Conservation (phyloP, 2,888 invertebrate genomes). For the Boloria selene region DNA sequence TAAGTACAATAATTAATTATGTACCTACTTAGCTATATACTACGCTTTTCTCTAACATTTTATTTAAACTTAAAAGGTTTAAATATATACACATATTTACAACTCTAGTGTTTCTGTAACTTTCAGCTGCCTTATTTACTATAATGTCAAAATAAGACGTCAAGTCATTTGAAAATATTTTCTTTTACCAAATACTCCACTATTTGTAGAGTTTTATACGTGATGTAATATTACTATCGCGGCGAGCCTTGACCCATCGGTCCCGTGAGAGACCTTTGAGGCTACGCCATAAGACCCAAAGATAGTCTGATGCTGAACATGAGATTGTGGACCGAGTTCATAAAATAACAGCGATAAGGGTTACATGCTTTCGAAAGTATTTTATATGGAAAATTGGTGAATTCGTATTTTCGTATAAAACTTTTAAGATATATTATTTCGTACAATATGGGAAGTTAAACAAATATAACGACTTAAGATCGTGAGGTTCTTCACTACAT, state of each 20-base stretch:
- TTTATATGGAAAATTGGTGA: not conserved
- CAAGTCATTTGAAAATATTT: not conserved
- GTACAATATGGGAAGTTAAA: too few species aligned
- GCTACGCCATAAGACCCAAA: constrained; percentile 29
- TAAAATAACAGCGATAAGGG: constrained; percentile 13
- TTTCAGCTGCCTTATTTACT: too few species aligned
- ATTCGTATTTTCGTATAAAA: not conserved
- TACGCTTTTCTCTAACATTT: too few species aligned
- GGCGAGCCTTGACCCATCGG: constrained; percentile 32
- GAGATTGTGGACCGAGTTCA: constrained; percentile 13
- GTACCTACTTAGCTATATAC: too few species aligned
- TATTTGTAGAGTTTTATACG: constrained; percentile 23
- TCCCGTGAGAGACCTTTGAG: constrained; percentile 29
- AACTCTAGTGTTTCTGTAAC: too few species aligned
- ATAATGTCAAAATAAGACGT: not conserved
- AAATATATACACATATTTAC: too few species aligned
- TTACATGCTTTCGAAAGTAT: constrained; percentile 2
- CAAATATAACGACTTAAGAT: too few species aligned
- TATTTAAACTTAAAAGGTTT: too few species aligned
- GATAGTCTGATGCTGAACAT: constrained; percentile 26
- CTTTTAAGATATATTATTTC: too few species aligned
- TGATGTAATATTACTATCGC: constrained; percentile 38
- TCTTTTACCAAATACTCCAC: too few species aligned
- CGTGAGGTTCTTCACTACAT: too few species aligned
- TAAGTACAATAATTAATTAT: too few species aligned